Evolutionary conservation across 2,113 vertebrate genomes (phyloP).

Genomic region (Mastomys coucha): DNA sequence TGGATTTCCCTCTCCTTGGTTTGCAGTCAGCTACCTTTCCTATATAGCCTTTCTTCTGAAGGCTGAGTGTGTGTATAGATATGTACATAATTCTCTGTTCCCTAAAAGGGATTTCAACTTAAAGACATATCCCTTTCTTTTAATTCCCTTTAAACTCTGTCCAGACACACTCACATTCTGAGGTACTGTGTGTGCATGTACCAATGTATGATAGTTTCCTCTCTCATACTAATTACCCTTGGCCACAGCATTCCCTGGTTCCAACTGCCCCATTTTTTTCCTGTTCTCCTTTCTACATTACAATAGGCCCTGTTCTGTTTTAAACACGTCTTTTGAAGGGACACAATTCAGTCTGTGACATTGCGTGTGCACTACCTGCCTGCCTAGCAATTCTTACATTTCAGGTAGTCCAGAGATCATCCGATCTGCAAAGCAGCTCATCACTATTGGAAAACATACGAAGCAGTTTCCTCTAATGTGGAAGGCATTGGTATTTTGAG

Average conservation of each 20-base stretch:
- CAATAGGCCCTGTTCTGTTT: neutral
- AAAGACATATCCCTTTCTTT: neutral
- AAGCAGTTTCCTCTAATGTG: neutral
- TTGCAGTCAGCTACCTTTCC: neutral
- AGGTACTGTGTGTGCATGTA: neutral
- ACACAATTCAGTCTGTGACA: neutral
- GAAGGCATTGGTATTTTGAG: neutral
- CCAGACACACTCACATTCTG: neutral
- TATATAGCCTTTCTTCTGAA: neutral
- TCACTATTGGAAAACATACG: neutral
- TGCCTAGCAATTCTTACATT: neutral
- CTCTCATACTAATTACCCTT: neutral
- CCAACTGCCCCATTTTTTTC: neutral
- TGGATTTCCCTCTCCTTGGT: neutral
- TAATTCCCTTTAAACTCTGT: neutral
- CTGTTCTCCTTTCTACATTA: neutral
- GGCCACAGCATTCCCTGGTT: neutral
- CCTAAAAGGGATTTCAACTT: neutral
- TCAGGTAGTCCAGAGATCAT: neutral
- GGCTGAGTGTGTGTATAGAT: neutral
- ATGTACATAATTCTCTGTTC: neutral
- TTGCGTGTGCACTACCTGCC: too few relatives aligned
- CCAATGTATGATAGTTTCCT: neutral
- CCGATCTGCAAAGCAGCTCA: neutral
- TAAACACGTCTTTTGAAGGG: neutral